phyloP scores from a whole-genome alignment of 2,888 invertebrate genomes.

The Stenodema calcarata region DNA sequence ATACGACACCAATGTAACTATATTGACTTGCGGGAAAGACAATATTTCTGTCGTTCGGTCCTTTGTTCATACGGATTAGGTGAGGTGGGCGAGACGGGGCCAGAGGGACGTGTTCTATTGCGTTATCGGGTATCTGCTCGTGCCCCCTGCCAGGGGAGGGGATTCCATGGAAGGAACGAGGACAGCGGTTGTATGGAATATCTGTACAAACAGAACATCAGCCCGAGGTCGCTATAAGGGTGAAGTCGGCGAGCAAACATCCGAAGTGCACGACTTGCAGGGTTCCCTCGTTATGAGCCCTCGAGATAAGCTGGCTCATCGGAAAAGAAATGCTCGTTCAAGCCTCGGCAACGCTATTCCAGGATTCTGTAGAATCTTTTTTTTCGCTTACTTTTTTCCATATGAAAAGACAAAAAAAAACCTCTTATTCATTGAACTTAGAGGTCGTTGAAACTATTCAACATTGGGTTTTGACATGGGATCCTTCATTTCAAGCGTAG shows the following conservation, averaged over 20 bases:
- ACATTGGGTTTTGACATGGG: too few species aligned
- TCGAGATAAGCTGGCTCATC: conserved; percentile 18
- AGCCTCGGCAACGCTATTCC: neutral
- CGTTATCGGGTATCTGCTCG: neutral
- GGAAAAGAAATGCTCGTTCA: neutral
- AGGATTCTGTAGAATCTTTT: neutral
- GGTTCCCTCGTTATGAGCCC: neutral
- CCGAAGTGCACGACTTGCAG: conserved; percentile 11
- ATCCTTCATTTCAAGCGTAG: too few species aligned
- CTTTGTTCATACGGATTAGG: neutral
- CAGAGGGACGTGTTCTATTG: neutral
- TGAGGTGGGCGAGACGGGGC: neutral
- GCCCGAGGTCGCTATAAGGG: neutral
- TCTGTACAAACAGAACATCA: neutral
- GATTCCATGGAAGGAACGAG: neutral
- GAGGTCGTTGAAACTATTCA: too few species aligned
- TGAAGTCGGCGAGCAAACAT: neutral
- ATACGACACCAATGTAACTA: neutral
- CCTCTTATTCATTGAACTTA: neutral
- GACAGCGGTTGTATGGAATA: neutral
- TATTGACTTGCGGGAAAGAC: neutral
- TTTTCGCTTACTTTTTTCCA: neutral
- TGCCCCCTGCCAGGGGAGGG: neutral
- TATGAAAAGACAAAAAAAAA: neutral
- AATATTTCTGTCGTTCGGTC: neutral